A percentile compares a stretch with the other conserved stretches of the same genome.
Evolutionary conservation across 1,140 invertebrate species (phyloP).

Genomic region (Phymastichus coffea): DNA sequence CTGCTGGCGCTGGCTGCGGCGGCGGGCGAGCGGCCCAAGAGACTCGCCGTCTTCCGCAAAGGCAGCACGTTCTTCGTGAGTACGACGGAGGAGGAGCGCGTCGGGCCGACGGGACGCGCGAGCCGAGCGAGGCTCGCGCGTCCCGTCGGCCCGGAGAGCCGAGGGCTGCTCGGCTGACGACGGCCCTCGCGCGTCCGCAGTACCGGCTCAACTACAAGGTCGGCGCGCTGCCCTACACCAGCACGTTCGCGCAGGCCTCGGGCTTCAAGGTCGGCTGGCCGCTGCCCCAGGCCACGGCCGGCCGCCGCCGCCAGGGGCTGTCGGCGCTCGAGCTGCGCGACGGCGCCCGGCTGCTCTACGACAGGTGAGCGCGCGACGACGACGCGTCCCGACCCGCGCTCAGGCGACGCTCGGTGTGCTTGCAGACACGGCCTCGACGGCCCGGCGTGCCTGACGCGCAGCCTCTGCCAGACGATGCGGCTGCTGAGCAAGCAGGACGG

Average conservation of each 20-base stretch:
- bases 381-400: constrained; percentile 58
- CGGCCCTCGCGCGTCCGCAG: too few species aligned
- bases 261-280: constrained; percentile 52
- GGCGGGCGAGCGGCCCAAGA: constrained; percentile 31
- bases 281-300: constrained; percentile 39
- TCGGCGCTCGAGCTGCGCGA: constrained; percentile 42
- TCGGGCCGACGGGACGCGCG: too few species aligned
- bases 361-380: constrained; percentile 54
- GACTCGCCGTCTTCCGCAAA: constrained; percentile 46
- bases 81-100: constrained; percentile 31
- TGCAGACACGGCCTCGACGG: constrained; percentile 61
- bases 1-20: neutral
- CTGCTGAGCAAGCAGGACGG: constrained; percentile 38
- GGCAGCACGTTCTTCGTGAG: constrained; percentile 53
- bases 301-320: constrained; percentile 25
- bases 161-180: too few species aligned
- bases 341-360: constrained; percentile 41
- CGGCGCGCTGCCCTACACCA: constrained; percentile 36
- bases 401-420: constrained; percentile 60
- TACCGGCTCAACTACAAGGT: constrained; percentile 53
- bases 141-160: too few species aligned
- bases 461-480: constrained; percentile 56
- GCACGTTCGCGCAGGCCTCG: constrained; percentile 48
- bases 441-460: constrained; percentile 57
- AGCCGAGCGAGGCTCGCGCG: too few species aligned